Evolutionary conservation across 2,113 vertebrate genomes (phyloP), one percentile per base, ranked within the genome.

Genomic region (Chunga burmeisteri): DNA sequence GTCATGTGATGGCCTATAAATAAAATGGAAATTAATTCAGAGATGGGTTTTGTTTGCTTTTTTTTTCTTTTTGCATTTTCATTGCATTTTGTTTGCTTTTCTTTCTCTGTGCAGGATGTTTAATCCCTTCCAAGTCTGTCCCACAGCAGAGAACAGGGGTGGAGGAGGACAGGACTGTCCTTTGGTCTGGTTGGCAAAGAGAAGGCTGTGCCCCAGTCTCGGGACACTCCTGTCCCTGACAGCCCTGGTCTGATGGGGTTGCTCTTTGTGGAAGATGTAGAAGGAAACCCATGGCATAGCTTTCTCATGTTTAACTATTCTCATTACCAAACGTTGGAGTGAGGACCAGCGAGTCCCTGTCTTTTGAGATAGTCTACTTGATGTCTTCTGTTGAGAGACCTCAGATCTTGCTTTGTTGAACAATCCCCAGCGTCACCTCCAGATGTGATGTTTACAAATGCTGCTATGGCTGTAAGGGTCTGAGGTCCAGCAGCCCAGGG

Each of bases 11-110:
- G 71, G 52, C n/a, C 47, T 88, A 40, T 92, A 85, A 90, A 92
- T 85, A 81, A 90, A 71, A 74, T 62, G n/a, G 52, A 85, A 85
- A 81, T 87, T 49, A 90, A 92, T 92, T 92, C 72, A 71, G 70
- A 53, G 46, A 44, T 34, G 7, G 17, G 4, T 13, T 92, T 74
- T 91, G n/a, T 87, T 42, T 86, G 55, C 16, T 78, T 56, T 81
- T 34, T 27, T 11, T 26, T 22, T 2, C 7, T 58, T 86, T 78
- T 56, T 81, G 34, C 34, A 36, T 86, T 81, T 93, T 80, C 42
- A 61, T 83, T 93, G 56, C 18, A 20, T 83, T 92, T 84, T 90
- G 40, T 91, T 94, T 97, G 67, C 71, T 77, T 97, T 94, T 84
- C 59, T 78, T 88, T 67, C 38, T 90, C 52, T 44, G 17, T 21